Evolutionary conservation across 1,140 invertebrate species (phyloP), one percentile per base, ranked within the genome.

Genomic region (Ooceraea biroi): DNA sequence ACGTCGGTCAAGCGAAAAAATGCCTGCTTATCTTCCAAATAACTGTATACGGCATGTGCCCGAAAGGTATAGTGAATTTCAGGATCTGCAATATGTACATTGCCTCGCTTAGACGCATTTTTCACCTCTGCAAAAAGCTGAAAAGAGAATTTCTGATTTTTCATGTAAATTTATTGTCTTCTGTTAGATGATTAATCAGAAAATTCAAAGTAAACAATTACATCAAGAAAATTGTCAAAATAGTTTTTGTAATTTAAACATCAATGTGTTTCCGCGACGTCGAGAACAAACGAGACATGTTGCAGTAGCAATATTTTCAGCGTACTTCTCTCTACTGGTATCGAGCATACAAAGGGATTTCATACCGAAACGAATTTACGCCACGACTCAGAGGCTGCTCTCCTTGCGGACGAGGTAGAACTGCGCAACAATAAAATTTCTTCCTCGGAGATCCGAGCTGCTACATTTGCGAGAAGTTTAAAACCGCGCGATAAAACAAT

Each of bases 271-370:
- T 57, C 25, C 17, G 0, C 69, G 22, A 17, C 19, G 14, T 19
- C 7, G 22, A 71, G 68, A 80, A 68, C 50, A 57, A 80, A 57
- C 50, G 25, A 11, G 30, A 68, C 44, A 46, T 17, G 65, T 80
- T 46, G 27, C 50, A 19, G 8, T 30, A 71, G n/a, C 65, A 58
- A 80, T 80, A 71, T 80, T 71, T 80, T 36, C 55, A 68, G 68
- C 27, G 63, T 14, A 57, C 12, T 65, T 55, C 41, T 19, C 22
- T n/a, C 50, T 17, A 11, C 50, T n/a, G 11, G 52, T 52, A 63
- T 76, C 41, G 41, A 14, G 36, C 30, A 14, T 44, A 25, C 48
- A 78, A 78, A 78, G 76, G 30, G 50, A 78, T 55, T 68, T 55
- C 50, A 25, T 55, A 36, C 63, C 68, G 8, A 41, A 69, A 44